A percentile compares a stretch with the other conserved stretches of the same genome.
These are phyloP conservation scores for Dinomys branickii DNA, from an alignment of 2,113 vertebrate genomes.

Conservation along the genomic window DNA sequence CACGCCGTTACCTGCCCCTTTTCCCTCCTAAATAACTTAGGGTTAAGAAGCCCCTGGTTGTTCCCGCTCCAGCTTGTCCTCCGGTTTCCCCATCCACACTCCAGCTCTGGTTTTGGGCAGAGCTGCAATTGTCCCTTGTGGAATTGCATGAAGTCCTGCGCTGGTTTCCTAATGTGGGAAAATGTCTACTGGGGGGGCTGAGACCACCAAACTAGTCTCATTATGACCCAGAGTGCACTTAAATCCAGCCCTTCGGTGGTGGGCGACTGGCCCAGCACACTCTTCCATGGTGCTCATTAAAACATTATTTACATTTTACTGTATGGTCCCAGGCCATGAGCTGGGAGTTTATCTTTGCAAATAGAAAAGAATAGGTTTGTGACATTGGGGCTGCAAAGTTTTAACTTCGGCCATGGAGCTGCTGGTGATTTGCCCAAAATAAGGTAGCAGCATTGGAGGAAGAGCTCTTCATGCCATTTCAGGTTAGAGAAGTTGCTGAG, in stretches of 20 bases:
- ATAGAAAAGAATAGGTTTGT: slow-evolving; percentile 44
- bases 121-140: slow-evolving; percentile 77
- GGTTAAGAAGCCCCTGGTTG: slow-evolving; percentile 42
- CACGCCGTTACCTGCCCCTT: neutral
- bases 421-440: slow-evolving; percentile 10
- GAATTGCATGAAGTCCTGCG: slow-evolving; percentile 68
- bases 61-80: slow-evolving; percentile 49
- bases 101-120: slow-evolving; percentile 80
- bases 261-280: slow-evolving; percentile 30
- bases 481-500: neutral
- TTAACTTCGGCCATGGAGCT: slow-evolving; percentile 3
- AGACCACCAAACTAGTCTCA: slow-evolving; percentile 77
- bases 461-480: neutral
- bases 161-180: slow-evolving; percentile 79
- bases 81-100: slow-evolving; percentile 75
- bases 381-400: neutral
- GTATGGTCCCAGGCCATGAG: slow-evolving; percentile 17
- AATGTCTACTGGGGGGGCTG: slow-evolving; percentile 63
- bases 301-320: slow-evolving; percentile 62
- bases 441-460: neutral
- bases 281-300: slow-evolving; percentile 52
- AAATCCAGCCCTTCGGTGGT: slow-evolving; percentile 51
- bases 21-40: slow-evolving; percentile 44
- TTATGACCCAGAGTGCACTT: slow-evolving; percentile 65
- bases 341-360: slow-evolving; percentile 61